Conservation (phyloP, 2,113 vertebrate genomes). For the Macrotis lagotis region DNA sequence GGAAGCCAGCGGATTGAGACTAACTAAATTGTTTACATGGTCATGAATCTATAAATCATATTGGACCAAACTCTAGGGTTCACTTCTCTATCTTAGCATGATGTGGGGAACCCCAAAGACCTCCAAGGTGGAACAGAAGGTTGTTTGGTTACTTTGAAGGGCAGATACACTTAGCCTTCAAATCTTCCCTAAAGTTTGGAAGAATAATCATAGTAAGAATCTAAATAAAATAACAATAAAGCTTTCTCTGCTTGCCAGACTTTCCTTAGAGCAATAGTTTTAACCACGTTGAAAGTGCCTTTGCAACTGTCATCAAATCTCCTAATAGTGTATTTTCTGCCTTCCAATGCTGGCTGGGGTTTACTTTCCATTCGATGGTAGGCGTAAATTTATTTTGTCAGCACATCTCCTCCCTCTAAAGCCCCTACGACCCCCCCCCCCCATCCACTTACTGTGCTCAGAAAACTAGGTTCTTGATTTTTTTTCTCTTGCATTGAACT, state of each 20-base stretch:
- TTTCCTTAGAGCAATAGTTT: neutral
- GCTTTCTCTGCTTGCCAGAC: neutral
- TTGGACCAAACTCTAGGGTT: neutral
- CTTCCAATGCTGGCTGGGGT: constrained; percentile 34
- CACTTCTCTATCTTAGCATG: neutral
- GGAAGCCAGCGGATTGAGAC: neutral
- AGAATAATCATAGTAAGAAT: neutral
- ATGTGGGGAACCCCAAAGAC: neutral
- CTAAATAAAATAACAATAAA: neutral
- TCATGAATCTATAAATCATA: neutral
- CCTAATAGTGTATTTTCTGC: neutral
- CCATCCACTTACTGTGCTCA: constrained; percentile 41
- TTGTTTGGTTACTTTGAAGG: neutral
- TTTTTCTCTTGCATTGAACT: neutral
- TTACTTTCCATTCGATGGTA: neutral
- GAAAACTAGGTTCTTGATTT: neutral
- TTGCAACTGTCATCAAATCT: neutral
- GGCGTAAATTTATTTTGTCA: neutral
- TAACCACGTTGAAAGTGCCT: neutral
- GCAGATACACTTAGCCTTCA: neutral
- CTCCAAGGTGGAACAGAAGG: neutral
- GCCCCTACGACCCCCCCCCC: too few species aligned
- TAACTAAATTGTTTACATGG: neutral
- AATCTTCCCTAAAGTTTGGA: neutral
- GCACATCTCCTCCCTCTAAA: neutral